Percentiles rank a stretch among this genome's conserved stretches.
Conservation (phyloP, 2,888 invertebrate genomes). For the Schizotus pectinicornis region DNA sequence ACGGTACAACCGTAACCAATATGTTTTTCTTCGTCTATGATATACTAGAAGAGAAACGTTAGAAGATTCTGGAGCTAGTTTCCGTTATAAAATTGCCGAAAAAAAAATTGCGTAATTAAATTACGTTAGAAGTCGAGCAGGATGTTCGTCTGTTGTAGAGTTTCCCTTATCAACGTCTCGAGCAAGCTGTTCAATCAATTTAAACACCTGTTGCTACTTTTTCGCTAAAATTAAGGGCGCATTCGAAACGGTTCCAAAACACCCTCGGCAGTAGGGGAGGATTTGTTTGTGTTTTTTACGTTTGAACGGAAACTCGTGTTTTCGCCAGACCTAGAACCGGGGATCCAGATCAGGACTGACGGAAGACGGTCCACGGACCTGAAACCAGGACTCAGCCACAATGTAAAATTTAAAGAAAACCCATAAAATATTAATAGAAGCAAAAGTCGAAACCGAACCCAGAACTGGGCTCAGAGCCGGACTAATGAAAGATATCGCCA, state of each 20-base stretch:
- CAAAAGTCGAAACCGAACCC: too few relatives aligned
- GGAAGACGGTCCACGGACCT: too few relatives aligned
- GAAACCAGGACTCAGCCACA: too few relatives aligned
- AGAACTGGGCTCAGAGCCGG: too few relatives aligned
- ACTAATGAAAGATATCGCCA: too few relatives aligned
- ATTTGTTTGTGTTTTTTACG: background rate
- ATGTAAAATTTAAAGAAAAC: too few relatives aligned
- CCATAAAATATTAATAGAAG: too few relatives aligned
- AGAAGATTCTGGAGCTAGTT: conserved; percentile 10
- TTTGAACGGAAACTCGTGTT: background rate
- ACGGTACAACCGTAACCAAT: conserved; percentile 39
- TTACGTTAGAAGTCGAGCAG: background rate
- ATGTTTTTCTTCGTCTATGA: conserved; percentile 39
- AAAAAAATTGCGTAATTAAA: background rate
- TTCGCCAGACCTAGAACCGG: background rate
- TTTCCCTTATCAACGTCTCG: conserved; percentile 22
- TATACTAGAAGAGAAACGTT: conserved; percentile 24
- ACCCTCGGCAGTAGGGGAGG: conserved; percentile 15
- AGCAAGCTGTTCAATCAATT: conserved; percentile 30
- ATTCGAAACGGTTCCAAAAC: background rate
- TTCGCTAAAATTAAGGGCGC: conserved; percentile 25
- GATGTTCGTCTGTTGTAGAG: background rate
- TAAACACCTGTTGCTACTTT: conserved; percentile 31
- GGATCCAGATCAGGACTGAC: background rate
- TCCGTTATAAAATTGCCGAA: conserved; percentile 6